Conservation (phyloP, 2,888 invertebrate genomes). For the Creontiades dilutus region DNA sequence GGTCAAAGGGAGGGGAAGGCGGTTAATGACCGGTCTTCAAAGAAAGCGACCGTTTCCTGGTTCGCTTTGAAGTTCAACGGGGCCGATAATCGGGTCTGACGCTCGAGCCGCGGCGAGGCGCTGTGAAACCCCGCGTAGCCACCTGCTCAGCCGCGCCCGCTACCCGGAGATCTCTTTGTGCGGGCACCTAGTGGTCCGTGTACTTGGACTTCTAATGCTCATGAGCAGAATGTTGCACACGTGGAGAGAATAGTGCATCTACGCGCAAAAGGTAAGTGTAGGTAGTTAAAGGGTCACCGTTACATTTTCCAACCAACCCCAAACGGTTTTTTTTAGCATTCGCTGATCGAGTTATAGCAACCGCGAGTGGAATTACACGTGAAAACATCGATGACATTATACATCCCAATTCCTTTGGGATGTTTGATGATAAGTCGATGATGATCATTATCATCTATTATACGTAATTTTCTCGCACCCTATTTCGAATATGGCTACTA, state of each 20-base stretch:
- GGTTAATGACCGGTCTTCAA: slow-evolving; percentile 42
- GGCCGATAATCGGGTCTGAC: slow-evolving; percentile 6
- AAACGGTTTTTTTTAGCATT: too few relatives aligned
- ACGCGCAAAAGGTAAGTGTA: background rate
- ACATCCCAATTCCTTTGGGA: too few relatives aligned
- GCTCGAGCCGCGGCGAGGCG: background rate
- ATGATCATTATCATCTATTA: too few relatives aligned
- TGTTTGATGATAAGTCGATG: too few relatives aligned
- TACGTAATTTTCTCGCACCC: too few relatives aligned
- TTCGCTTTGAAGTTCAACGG: slow-evolving; percentile 8
- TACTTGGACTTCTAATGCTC: background rate
- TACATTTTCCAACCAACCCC: background rate
- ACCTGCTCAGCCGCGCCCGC: slow-evolving; percentile 2
- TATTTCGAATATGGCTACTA: too few relatives aligned
- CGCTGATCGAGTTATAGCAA: too few relatives aligned
- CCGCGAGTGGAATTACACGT: too few relatives aligned
- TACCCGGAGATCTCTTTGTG: background rate
- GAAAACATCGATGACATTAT: too few relatives aligned
- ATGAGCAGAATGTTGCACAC: background rate
- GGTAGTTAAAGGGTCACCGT: background rate
- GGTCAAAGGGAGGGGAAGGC: background rate
- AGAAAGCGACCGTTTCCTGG: slow-evolving; percentile 39
- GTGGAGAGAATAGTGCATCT: background rate
- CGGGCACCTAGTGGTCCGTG: background rate
- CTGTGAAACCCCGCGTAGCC: background rate